Evolutionary conservation across 2,113 vertebrate genomes (phyloP), one percentile per base, ranked within the genome.

Genomic region (Maylandia zebra): DNA sequence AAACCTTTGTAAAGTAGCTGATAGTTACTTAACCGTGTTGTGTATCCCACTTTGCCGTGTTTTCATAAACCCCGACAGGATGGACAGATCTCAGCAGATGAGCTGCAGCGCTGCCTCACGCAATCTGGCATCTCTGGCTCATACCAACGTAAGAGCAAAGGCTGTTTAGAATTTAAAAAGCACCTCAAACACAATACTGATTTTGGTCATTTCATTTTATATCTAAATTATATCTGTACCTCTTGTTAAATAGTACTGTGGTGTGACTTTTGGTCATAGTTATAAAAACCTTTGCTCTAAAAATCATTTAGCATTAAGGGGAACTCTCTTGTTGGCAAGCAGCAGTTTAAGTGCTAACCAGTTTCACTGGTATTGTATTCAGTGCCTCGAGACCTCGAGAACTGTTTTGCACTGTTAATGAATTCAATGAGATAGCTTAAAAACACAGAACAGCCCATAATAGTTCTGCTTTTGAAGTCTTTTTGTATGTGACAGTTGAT

Each of bases 91-190:
- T 97, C 98, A 88, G 96, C 97, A 41, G 98, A 99, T 12, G 98
- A 99, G 95, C 95, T 99, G 82, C 98, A 99, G 96, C 96, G 94
- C 85, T 99, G 98, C 93, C 97, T 99, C 89, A 98, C 98, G 1
- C 97, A 98, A 81, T 97, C 98, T 1, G 97, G 97, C 89, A 96
- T 99, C 93, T 93, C 97, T 45, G 98, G 98, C 86, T 92, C 95
- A 0, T 99, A 98, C 91, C 97, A 97, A 95, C 97, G 97, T 99
- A 96, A 98, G 98, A 86, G 22, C 13, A 12, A 36, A 24, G 2
- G 1, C 7, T 48, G 52, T 64, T 66, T 30, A 10, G 45, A 19
- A 57, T 34, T 66, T 56, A 78, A 32, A 32, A 83, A n/a, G 30
- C 17, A 3, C 82, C 36, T 83, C 34, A 66, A 66, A 48, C 24